Percentiles rank a stretch among this genome's conserved stretches.
phyloP scores from a whole-genome alignment of 2,797 vertebrate species.

The Mus caroli region DNA sequence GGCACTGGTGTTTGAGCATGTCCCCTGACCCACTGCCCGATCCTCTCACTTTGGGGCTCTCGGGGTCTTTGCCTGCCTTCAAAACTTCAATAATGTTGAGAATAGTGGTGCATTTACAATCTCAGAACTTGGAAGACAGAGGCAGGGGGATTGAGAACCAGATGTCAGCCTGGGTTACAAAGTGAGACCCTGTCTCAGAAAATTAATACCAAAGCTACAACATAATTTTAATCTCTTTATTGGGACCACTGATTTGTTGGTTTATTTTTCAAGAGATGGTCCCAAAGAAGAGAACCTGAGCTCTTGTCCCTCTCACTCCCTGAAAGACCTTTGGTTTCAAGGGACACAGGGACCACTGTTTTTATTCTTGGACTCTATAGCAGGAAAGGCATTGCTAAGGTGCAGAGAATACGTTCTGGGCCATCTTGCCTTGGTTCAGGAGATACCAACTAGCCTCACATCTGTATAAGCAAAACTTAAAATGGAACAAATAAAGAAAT shows the following conservation, averaged over 20 bases:
- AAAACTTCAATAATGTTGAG: not conserved
- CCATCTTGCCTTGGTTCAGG: not conserved
- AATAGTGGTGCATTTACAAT: not conserved
- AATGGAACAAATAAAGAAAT: not conserved
- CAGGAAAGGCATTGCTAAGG: not conserved
- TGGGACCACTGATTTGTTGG: not conserved
- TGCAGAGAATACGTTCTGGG: not conserved
- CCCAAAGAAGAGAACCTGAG: not conserved
- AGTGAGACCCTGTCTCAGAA: not conserved
- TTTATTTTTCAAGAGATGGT: not conserved
- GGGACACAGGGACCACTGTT: not conserved
- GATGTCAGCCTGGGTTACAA: not conserved
- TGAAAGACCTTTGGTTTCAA: not conserved
- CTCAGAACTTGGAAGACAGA: not conserved
- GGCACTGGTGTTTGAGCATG: not conserved
- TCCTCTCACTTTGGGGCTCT: not conserved
- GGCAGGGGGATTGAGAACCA: not conserved
- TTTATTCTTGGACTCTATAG: not conserved
- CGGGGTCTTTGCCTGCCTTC: not conserved
- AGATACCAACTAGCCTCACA: not conserved
- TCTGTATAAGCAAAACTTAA: slow-evolving; percentile 1
- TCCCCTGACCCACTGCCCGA: not conserved
- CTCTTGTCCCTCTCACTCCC: not conserved
- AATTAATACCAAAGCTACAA: not conserved
- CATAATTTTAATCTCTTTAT: not conserved